Conservation (phyloP, 2,797 vertebrate species). For the Lacerta bilineata region DNA sequence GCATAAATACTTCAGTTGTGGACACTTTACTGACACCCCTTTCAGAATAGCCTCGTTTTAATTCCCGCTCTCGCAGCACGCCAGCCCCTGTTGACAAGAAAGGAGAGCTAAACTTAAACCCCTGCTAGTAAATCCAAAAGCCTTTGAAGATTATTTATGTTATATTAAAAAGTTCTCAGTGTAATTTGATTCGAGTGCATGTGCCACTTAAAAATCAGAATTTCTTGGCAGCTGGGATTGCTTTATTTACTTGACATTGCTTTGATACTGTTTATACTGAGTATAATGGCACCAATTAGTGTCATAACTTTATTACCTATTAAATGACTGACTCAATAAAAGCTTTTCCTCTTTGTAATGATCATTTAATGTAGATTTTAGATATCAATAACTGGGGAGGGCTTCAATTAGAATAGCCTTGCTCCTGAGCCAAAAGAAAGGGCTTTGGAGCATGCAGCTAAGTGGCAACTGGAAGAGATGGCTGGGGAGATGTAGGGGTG, state of each 20-base stretch:
- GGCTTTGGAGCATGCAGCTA: constrained; percentile 20
- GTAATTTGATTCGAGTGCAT: constrained; percentile 60
- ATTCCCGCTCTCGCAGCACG: background rate
- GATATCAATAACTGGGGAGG: constrained; percentile 58
- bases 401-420: constrained; percentile 42
- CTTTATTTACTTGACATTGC: constrained; percentile 51
- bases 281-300: constrained; percentile 62
- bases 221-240: constrained; percentile 62
- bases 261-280: constrained; percentile 65
- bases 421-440: constrained; percentile 22
- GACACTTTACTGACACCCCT: constrained; percentile 13
- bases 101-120: constrained; percentile 44
- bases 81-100: background rate
- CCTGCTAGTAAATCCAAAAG: constrained; percentile 53
- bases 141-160: constrained; percentile 60
- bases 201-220: constrained; percentile 63
- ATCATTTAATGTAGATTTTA: constrained; percentile 66
- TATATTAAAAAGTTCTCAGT: constrained; percentile 60
- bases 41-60: constrained; percentile 10
- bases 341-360: constrained; percentile 71
- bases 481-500: background rate
- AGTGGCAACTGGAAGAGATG: constrained; percentile 1
- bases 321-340: constrained; percentile 62
- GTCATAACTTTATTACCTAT: constrained; percentile 60
- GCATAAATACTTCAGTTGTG: constrained; percentile 32